A percentile compares a stretch with the other conserved stretches of the same genome.
phyloP scores from a whole-genome alignment of 2,797 vertebrate species.

The Myripristis murdjan region DNA sequence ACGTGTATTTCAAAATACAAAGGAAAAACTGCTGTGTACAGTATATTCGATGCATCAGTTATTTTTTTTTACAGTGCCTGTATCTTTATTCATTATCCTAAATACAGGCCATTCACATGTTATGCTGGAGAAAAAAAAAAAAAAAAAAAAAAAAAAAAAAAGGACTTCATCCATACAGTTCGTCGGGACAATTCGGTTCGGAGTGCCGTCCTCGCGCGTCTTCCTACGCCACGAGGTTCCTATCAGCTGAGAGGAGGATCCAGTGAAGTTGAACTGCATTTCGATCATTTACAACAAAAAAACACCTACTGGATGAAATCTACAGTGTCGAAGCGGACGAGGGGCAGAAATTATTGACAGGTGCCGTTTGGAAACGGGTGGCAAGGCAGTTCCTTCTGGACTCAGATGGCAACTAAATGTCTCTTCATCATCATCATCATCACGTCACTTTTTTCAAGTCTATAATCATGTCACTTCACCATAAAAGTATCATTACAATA shows the following conservation, averaged over 20 bases:
- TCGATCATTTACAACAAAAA: slow-evolving; percentile 38
- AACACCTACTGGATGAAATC: slow-evolving; percentile 62
- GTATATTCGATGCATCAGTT: slow-evolving; percentile 45
- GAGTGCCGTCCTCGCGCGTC: slow-evolving; percentile 19
- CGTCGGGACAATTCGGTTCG: neutral
- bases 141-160: too few relatives aligned
- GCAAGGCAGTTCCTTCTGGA: slow-evolving; percentile 44
- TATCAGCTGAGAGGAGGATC: slow-evolving; percentile 14
- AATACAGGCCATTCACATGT: slow-evolving; percentile 33
- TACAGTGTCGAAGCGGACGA: slow-evolving; percentile 54
- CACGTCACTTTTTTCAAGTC: slow-evolving; percentile 54
- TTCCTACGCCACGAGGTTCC: neutral
- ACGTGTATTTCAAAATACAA: slow-evolving; percentile 35
- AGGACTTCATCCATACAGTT: slow-evolving; percentile 13
- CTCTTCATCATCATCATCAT: slow-evolving; percentile 65
- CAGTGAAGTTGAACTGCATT: slow-evolving; percentile 16
- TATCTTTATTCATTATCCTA: slow-evolving; percentile 47
- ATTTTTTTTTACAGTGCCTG: slow-evolving; percentile 84
- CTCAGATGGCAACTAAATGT: slow-evolving; percentile 45
- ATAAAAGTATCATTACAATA: slow-evolving; percentile 73
- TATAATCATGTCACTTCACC: slow-evolving; percentile 73
- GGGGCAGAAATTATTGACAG: slow-evolving; percentile 25
- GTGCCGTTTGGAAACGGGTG: slow-evolving; percentile 39
- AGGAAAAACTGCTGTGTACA: slow-evolving; percentile 34
- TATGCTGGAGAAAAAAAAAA: too few relatives aligned